A percentile compares a stretch with the other conserved stretches of the same genome.
Conservation (phyloP, 2,888 invertebrate species). For the Halictus quadricinctus region DNA sequence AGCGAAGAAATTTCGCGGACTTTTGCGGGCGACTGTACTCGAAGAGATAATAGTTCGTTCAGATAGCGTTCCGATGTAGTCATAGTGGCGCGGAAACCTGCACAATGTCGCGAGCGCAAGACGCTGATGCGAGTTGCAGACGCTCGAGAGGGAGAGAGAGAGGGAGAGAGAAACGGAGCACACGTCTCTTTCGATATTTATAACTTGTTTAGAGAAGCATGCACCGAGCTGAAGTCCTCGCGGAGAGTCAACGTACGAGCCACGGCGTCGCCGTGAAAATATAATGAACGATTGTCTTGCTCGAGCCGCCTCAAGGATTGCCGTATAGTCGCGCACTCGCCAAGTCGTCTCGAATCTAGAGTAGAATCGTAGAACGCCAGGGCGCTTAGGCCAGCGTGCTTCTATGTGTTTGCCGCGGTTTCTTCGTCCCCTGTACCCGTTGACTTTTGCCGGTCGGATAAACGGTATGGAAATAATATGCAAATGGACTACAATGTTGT, state of each 20-base stretch:
- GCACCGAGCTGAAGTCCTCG: slow-evolving; percentile 24
- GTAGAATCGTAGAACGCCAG: slow-evolving; percentile 20
- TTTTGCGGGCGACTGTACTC: not conserved
- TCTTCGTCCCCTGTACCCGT: slow-evolving; percentile 16
- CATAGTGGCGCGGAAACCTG: not conserved
- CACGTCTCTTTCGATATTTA: slow-evolving; percentile 57
- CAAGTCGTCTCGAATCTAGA: slow-evolving; percentile 25
- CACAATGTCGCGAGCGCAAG: slow-evolving; percentile 1
- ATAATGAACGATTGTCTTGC: slow-evolving; percentile 59
- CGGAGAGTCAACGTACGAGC: slow-evolving; percentile 60
- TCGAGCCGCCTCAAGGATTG: slow-evolving; percentile 28
- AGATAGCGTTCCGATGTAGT: not conserved
- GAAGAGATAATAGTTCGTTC: slow-evolving; percentile 9
- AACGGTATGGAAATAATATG: slow-evolving; percentile 29
- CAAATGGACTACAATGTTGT: slow-evolving; percentile 40
- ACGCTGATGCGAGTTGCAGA: slow-evolving; percentile 1
- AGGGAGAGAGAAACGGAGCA: not conserved
- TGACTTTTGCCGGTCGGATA: slow-evolving; percentile 18
- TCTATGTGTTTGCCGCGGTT: slow-evolving; percentile 13
- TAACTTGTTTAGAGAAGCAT: slow-evolving; percentile 64
- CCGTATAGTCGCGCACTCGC: slow-evolving; percentile 2
- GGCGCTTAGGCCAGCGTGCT: not conserved
- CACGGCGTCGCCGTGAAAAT: slow-evolving; percentile 40
- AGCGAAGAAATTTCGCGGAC: too few species aligned
- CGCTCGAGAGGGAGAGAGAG: not conserved